A percentile compares a stretch with the other conserved stretches of the same genome.
Conservation (phyloP, 2,888 invertebrate genomes). For the Bombyx huttoni region DNA sequence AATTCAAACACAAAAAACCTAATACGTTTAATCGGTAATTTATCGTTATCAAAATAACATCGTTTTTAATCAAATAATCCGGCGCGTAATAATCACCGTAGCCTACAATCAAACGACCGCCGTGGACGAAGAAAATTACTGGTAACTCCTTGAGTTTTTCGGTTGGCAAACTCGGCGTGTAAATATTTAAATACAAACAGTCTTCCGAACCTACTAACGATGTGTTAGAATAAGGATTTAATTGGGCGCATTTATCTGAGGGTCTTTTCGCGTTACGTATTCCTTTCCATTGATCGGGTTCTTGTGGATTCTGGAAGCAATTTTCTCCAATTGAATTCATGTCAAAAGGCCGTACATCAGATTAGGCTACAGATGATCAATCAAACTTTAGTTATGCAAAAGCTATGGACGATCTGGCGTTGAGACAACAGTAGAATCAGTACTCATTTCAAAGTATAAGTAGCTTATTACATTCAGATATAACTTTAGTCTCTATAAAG, state of each 20-base stretch:
- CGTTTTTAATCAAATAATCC: slow-evolving; percentile 41
- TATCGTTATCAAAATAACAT: slow-evolving; percentile 47
- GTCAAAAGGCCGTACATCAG: neutral
- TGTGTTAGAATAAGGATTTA: slow-evolving; percentile 44
- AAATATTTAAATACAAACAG: slow-evolving; percentile 78
- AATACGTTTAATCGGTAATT: slow-evolving; percentile 49
- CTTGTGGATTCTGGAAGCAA: slow-evolving; percentile 41
- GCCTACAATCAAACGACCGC: slow-evolving; percentile 68
- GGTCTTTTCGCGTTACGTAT: slow-evolving; percentile 47
- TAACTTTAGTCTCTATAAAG: too few species aligned
- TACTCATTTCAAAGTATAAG: too few species aligned
- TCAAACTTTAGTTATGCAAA: too few species aligned
- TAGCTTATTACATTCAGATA: too few species aligned
- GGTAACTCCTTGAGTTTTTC: slow-evolving; percentile 45
- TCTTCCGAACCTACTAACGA: slow-evolving; percentile 73
- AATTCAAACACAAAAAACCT: slow-evolving; percentile 47
- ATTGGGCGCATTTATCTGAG: slow-evolving; percentile 50
- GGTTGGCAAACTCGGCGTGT: slow-evolving; percentile 68
- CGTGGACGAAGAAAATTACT: slow-evolving; percentile 72
- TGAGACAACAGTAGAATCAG: too few species aligned
- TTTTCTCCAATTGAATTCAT: neutral
- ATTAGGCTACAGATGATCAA: too few species aligned
- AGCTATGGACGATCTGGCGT: too few species aligned
- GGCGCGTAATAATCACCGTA: slow-evolving; percentile 61
- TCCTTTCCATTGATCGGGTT: slow-evolving; percentile 37